A percentile compares a stretch with the other conserved stretches of the same genome.
phyloP scores from a whole-genome alignment of 1,140 invertebrate genomes.

The Apolygus lucorum region DNA sequence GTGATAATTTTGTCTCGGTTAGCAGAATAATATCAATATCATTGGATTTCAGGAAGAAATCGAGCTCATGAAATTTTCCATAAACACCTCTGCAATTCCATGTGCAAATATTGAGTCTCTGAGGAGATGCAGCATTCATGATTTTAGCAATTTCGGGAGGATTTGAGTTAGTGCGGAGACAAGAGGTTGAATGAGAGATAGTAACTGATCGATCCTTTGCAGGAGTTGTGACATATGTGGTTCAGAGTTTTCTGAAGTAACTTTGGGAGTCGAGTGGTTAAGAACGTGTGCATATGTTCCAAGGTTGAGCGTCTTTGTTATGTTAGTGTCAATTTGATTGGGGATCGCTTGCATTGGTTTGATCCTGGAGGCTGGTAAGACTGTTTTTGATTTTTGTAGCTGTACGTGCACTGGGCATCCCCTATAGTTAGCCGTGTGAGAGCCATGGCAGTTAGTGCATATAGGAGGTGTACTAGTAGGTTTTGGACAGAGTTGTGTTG shows the following conservation, averaged over 20 bases:
- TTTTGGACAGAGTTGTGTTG: slow-evolving; percentile 38
- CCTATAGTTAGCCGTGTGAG: slow-evolving; percentile 39
- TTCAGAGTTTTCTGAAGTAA: background rate
- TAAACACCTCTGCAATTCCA: background rate
- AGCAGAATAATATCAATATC: background rate
- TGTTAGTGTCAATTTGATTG: background rate
- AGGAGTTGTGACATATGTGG: slow-evolving; percentile 4
- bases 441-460: slow-evolving; percentile 36
- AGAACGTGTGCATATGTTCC: background rate
- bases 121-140: background rate
- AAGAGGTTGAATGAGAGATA: background rate
- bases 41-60: background rate
- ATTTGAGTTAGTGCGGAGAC: background rate
- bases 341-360: too few relatives aligned
- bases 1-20: background rate
- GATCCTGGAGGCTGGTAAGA: background rate
- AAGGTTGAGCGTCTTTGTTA: background rate
- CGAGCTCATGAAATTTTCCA: background rate
- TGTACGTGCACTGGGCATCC: slow-evolving; percentile 36
- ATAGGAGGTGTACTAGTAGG: slow-evolving; percentile 25
- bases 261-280: background rate
- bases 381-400: slow-evolving; percentile 19
- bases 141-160: background rate
- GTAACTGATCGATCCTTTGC: too few relatives aligned
- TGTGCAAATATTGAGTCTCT: background rate